Percentiles rank a stretch among this genome's conserved stretches.
Conservation (phyloP, 2,113 vertebrate species). For the Mohoua ochrocephala region DNA sequence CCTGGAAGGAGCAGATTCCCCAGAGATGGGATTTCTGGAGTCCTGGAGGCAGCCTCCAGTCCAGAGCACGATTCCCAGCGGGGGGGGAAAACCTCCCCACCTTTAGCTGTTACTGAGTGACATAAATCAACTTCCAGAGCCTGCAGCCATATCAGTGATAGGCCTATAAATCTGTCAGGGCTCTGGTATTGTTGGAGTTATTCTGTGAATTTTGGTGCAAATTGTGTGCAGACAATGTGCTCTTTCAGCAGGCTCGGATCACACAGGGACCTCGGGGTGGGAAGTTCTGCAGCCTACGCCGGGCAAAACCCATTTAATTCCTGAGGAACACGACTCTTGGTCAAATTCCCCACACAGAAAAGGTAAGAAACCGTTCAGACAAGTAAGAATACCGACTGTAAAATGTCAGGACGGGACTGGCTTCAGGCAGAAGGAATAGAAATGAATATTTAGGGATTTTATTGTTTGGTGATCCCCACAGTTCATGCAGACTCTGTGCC, state of each 20-base stretch:
- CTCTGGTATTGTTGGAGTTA: not conserved
- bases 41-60: not conserved
- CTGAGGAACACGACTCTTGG: accelerated
- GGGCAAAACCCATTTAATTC: not conserved
- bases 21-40: not conserved
- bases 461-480: not conserved
- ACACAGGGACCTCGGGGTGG: not conserved
- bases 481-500: not conserved
- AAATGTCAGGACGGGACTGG: not conserved
- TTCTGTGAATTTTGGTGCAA: not conserved
- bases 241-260: not conserved
- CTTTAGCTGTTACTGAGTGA: not conserved
- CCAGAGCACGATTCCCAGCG: not conserved
- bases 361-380: not conserved
- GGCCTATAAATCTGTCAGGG: not conserved
- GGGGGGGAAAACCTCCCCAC: not conserved
- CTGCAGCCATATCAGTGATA: not conserved
- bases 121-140: not conserved
- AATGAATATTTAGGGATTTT: not conserved
- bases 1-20: conserved; percentile 42
- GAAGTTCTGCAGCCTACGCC: not conserved
- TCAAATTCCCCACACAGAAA: not conserved
- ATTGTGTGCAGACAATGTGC: not conserved
- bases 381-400: not conserved
- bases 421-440: not conserved